phyloP scores from a whole-genome alignment of 1,140 invertebrate genomes.

The Lordiphosa mommai region DNA sequence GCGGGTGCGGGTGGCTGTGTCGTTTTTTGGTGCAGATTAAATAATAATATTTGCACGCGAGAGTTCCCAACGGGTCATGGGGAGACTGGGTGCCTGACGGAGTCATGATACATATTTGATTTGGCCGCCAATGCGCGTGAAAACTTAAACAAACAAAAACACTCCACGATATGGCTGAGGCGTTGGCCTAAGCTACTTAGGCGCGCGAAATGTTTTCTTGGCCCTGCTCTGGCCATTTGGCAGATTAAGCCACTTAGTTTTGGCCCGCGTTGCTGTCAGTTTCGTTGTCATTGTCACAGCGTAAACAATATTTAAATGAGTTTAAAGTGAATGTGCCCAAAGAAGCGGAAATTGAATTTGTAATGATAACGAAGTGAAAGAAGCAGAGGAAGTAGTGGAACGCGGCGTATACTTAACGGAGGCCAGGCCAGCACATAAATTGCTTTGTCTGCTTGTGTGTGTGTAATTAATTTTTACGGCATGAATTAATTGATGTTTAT shows the following conservation, averaged over 20 bases:
- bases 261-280: constrained; percentile 16
- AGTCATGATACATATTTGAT: constrained; percentile 44
- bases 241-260: constrained; percentile 71
- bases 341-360: constrained; percentile 70
- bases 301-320: constrained; percentile 67
- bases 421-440: constrained; percentile 1
- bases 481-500: constrained; percentile 58
- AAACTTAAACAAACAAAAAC: constrained; percentile 45
- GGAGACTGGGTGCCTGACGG: constrained; percentile 15
- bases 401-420: constrained; percentile 53
- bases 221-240: constrained; percentile 43
- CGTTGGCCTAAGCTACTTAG: constrained; percentile 51
- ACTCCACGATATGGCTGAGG: constrained; percentile 24
- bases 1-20: neutral
- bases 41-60: constrained; percentile 71
- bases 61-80: constrained; percentile 26
- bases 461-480: constrained; percentile 71
- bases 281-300: constrained; percentile 29
- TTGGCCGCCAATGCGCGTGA: constrained; percentile 40
- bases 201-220: constrained; percentile 53
- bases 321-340: constrained; percentile 31
- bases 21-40: constrained; percentile 57
- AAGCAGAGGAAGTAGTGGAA: constrained; percentile 5
- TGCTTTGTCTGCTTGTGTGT: constrained; percentile 38
- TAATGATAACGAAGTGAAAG: constrained; percentile 34